Evolutionary conservation across 2,797 vertebrate species (phyloP).

Genomic region (Enteromius fasciolatus): DNA sequence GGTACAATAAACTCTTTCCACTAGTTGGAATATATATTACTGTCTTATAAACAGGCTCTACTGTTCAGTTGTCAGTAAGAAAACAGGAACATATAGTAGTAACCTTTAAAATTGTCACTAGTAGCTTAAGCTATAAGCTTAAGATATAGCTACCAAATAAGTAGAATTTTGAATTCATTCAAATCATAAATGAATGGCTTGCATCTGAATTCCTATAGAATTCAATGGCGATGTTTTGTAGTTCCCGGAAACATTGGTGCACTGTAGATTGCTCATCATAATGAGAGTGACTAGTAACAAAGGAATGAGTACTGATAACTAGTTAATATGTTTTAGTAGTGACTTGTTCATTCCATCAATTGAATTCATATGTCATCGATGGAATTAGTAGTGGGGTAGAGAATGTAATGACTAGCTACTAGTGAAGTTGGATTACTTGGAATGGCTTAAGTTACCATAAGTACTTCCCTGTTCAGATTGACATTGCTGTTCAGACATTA

Average conservation of each 20-base stretch:
- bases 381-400: neutral
- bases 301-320: neutral
- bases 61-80: neutral
- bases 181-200: neutral
- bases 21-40: neutral
- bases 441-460: neutral
- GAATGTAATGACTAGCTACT: neutral
- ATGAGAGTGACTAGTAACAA: neutral
- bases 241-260: neutral
- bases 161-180: neutral
- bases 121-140: neutral
- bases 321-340: neutral
- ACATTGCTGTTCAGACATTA: constrained; percentile 10
- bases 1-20: neutral
- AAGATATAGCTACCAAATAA: neutral
- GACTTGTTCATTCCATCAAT: neutral
- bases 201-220: neutral
- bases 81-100: neutral
- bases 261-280: neutral
- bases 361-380: too few species aligned
- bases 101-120: neutral
- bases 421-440: neutral
- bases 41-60: neutral
- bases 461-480: neutral
- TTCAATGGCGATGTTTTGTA: neutral